These are phyloP conservation scores for Pomacea canaliculata DNA, from an alignment of 2,888 invertebrate species.

Conservation along the genomic window DNA sequence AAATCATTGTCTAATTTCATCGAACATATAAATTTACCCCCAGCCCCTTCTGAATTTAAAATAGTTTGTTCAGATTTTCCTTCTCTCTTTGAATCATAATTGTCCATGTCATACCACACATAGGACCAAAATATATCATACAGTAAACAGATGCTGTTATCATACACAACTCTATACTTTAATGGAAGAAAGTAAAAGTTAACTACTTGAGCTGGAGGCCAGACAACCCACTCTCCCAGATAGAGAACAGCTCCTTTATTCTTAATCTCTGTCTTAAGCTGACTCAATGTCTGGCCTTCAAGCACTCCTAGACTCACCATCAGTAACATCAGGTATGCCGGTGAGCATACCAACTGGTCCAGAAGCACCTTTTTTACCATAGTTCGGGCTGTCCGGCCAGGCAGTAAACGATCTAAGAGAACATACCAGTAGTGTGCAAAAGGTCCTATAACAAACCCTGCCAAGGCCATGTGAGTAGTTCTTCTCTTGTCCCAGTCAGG, in stretches of 20 bases:
- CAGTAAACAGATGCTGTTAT: constrained; percentile 59
- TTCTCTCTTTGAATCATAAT: background rate
- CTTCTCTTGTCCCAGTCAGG: constrained; percentile 71
- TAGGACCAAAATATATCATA: constrained; percentile 66
- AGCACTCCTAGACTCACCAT: constrained; percentile 82
- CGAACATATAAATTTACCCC: too few species aligned
- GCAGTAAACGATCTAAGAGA: constrained; percentile 79
- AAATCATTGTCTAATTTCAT: too few species aligned
- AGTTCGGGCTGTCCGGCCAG: constrained; percentile 76
- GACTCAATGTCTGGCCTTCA: constrained; percentile 70
- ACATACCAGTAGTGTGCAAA: constrained; percentile 90
- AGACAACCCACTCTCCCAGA: constrained; percentile 89
- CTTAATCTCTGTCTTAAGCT: constrained; percentile 40
- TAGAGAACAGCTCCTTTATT: constrained; percentile 83
- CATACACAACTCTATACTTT: constrained; percentile 84
- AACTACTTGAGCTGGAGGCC: constrained; percentile 93
- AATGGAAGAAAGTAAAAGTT: constrained; percentile 90
- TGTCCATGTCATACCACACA: constrained; percentile 49
- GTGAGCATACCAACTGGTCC: constrained; percentile 88
- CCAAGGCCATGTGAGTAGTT: constrained; percentile 82
- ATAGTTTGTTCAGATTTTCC: background rate
- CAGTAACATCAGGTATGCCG: constrained; percentile 82
- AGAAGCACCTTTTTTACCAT: constrained; percentile 81
- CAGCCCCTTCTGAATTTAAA: too few species aligned
- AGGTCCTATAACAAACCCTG: constrained; percentile 83